Conservation (phyloP, 2,888 invertebrate genomes). For the Liopterus haemorrhoidalis region DNA sequence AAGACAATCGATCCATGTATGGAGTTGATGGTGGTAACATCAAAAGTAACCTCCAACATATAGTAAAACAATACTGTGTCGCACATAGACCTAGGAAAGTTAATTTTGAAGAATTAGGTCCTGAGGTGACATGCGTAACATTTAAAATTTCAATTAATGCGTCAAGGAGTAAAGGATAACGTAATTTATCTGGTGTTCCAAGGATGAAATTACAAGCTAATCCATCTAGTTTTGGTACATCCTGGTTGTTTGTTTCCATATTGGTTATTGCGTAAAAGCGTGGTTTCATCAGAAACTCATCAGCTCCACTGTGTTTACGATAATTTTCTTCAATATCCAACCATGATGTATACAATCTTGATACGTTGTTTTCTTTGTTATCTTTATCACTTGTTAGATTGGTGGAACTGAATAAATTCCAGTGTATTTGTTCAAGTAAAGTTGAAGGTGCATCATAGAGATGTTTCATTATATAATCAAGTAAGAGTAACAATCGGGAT, state of each 20-base stretch:
- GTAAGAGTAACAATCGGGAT: slow-evolving; percentile 74
- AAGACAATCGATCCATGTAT: slow-evolving; percentile 73
- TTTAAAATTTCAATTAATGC: slow-evolving; percentile 78
- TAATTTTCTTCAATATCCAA: slow-evolving; percentile 72
- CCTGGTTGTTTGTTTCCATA: slow-evolving; percentile 67
- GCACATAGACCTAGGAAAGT: slow-evolving; percentile 67
- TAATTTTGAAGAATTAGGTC: slow-evolving; percentile 42
- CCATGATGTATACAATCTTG: slow-evolving; percentile 64
- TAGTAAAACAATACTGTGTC: slow-evolving; percentile 85
- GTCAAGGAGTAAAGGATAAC: slow-evolving; percentile 80
- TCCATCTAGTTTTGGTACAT: slow-evolving; percentile 88
- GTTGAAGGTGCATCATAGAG: slow-evolving; percentile 87
- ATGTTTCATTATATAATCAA: slow-evolving; percentile 93
- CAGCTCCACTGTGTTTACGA: slow-evolving; percentile 55
- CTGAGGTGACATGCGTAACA: slow-evolving; percentile 63
- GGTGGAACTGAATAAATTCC: slow-evolving; percentile 69
- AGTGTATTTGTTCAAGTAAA: slow-evolving; percentile 78
- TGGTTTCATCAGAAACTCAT: slow-evolving; percentile 71
- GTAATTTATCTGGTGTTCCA: slow-evolving; percentile 84
- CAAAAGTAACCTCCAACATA: slow-evolving; percentile 78
- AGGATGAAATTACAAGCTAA: slow-evolving; percentile 90
- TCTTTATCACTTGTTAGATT: slow-evolving; percentile 55
- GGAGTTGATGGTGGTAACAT: slow-evolving; percentile 85
- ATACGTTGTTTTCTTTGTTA: slow-evolving; percentile 52
- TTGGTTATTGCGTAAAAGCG: slow-evolving; percentile 86